Evolutionary conservation across 2,888 invertebrate genomes (phyloP).

Genomic region (Lordiphosa andalusiaca): DNA sequence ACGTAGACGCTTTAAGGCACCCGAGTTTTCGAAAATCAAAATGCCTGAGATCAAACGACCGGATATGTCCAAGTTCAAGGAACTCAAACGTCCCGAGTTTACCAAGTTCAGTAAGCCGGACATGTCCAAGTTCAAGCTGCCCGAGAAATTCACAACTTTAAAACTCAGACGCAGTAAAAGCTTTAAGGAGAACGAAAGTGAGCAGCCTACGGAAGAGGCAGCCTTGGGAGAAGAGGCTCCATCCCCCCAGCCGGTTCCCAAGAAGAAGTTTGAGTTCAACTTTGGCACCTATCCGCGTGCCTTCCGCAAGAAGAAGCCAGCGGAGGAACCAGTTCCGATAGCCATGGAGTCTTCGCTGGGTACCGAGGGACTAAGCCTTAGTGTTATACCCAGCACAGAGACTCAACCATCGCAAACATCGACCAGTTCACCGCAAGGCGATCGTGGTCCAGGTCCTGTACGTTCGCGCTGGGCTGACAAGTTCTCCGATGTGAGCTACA

Average conservation of each 20-base stretch:
- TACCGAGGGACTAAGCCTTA: constrained; percentile 74
- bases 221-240: constrained; percentile 33
- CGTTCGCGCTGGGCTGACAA: constrained; percentile 82
- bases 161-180: constrained; percentile 81
- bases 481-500: constrained; percentile 80
- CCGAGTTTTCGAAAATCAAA: constrained; percentile 80
- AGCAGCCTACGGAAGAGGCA: constrained; percentile 46
- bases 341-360: constrained; percentile 67
- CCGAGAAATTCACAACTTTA: constrained; percentile 84
- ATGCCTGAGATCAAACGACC: constrained; percentile 80
- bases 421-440: constrained; percentile 84
- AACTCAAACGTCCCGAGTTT: constrained; percentile 77
- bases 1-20: constrained; percentile 77
- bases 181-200: constrained; percentile 76
- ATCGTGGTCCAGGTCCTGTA: constrained; percentile 81
- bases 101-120: constrained; percentile 82
- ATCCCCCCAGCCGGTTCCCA: constrained; percentile 61
- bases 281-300: constrained; percentile 90
- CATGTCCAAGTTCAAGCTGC: constrained; percentile 84
- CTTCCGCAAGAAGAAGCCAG: constrained; percentile 80
- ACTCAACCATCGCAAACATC: constrained; percentile 85
- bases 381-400: constrained; percentile 81
- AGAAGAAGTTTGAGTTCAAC: constrained; percentile 86
- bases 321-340: constrained; percentile 41
- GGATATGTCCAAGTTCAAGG: constrained; percentile 81